These are phyloP conservation scores for Eupelmus urozonus DNA, from an alignment of 2,888 invertebrate genomes.

Conservation along the genomic window DNA sequence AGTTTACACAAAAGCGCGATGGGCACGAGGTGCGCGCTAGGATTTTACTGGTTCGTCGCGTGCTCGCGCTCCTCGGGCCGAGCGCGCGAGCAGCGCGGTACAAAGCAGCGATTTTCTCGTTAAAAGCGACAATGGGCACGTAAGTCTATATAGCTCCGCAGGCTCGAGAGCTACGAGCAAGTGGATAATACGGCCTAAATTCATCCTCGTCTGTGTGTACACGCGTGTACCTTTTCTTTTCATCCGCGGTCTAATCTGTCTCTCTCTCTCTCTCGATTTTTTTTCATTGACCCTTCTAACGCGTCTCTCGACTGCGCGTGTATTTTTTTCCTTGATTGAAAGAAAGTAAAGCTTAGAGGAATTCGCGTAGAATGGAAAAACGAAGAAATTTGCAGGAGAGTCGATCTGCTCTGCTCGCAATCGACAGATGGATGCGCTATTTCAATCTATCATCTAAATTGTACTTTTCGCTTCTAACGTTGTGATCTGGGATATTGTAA, in stretches of 20 bases:
- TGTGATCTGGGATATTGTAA: background rate
- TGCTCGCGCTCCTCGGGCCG: constrained; percentile 4
- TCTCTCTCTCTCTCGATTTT: background rate
- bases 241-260: no score
- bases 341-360: no score
- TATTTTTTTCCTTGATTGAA: background rate
- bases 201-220: background rate
- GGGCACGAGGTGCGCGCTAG: background rate
- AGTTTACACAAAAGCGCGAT: no score
- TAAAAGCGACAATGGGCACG: constrained; percentile 53
- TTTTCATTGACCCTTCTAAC: background rate
- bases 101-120: constrained; percentile 56
- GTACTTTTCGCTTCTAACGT: background rate
- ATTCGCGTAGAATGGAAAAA: no score
- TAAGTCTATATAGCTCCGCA: constrained; percentile 19
- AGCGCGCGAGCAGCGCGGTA: background rate
- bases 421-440: background rate
- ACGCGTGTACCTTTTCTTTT: background rate
- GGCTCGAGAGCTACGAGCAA: constrained; percentile 17
- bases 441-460: constrained; percentile 9
- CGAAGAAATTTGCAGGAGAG: background rate
- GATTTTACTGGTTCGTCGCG: background rate
- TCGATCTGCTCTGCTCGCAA: background rate
- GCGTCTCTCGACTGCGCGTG: background rate
- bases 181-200: constrained; percentile 60